Evolutionary conservation across 2,888 invertebrate genomes (phyloP), one percentile per base, ranked within the genome.

Genomic region (Theodoxus fluviatilis): DNA sequence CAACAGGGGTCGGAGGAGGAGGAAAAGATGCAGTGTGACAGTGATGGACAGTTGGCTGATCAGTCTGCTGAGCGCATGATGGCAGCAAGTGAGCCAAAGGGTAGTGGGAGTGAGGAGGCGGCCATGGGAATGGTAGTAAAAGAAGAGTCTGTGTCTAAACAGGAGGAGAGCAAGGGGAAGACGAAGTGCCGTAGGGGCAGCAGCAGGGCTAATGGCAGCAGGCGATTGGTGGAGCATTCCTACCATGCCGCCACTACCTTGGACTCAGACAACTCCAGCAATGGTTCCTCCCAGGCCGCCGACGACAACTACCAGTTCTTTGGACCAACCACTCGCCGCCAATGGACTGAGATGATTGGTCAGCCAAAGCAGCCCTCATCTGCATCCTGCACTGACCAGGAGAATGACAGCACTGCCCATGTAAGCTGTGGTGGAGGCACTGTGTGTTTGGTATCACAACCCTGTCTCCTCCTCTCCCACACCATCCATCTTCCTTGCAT

Each of bases 241-340:
- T 68, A 57, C 37, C 73, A 77, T 70, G 80, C 82, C 25, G 79
- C 80, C 12, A 78, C 81, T 70, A 75, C 76, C 25, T 73, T 84
- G 43, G 82, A 84, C 74, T 83, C 83, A 77, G 84, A 84, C 75
- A 80, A 80, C 35, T 73, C 77, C 55, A 83, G 83, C 72, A 84
- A 82, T 67, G 76, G 80, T 28, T 82, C 81, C 73, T 79, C 76
- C 55, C 75, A 76, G 47, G 74, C 73, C 57, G 74, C 73, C 43
- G 71, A 74, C 64, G 76, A 71, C 55, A 75, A 71, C 47, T n/a
- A 71, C 47, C 43, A 66, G 70, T 75, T 89, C 74, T 90, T 89
- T 79, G 92, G 92, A 12, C 91, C 92, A 2, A 93, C 93, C 33
- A 93, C 93, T 7, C 89, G 93, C 28, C 89, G 91, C 76, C 92